Evolutionary conservation across 2,888 invertebrate genomes (phyloP).

Genomic region (Yponomeuta evonymella): DNA sequence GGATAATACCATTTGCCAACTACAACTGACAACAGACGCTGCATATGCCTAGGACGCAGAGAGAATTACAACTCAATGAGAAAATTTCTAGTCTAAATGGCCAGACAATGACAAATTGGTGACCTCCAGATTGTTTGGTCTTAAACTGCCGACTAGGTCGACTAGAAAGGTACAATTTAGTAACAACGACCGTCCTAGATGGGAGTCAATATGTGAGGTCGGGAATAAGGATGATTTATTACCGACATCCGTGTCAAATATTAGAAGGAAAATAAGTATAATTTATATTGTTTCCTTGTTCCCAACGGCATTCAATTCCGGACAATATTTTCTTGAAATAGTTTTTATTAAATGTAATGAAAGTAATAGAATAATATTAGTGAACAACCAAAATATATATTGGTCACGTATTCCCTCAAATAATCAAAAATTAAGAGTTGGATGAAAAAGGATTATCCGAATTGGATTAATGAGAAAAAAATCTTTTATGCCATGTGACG

Average conservation of each 20-base stretch:
- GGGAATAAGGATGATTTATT: background rate
- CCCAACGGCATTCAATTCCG: too few species aligned
- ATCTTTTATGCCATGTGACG: background rate
- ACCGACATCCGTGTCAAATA: background rate
- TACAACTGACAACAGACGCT: background rate
- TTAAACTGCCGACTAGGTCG: background rate
- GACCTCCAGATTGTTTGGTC: background rate
- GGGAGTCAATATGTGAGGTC: too few species aligned
- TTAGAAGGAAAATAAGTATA: too few species aligned
- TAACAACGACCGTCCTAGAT: slow-evolving; percentile 1
- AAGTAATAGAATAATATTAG: too few species aligned
- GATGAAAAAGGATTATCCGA: too few species aligned
- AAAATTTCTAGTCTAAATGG: background rate
- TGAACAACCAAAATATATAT: too few species aligned
- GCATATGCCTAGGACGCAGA: background rate
- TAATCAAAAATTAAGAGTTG: too few species aligned
- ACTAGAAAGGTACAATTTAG: background rate
- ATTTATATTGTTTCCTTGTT: too few species aligned
- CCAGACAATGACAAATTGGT: background rate
- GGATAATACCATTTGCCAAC: too few species aligned
- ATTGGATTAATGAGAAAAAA: background rate
- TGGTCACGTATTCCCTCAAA: too few species aligned
- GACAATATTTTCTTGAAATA: too few species aligned
- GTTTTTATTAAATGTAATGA: too few species aligned
- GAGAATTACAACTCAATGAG: background rate